Conservation (phyloP, 2,797 vertebrate genomes). For the Periophthalmus magnuspinnatus region DNA sequence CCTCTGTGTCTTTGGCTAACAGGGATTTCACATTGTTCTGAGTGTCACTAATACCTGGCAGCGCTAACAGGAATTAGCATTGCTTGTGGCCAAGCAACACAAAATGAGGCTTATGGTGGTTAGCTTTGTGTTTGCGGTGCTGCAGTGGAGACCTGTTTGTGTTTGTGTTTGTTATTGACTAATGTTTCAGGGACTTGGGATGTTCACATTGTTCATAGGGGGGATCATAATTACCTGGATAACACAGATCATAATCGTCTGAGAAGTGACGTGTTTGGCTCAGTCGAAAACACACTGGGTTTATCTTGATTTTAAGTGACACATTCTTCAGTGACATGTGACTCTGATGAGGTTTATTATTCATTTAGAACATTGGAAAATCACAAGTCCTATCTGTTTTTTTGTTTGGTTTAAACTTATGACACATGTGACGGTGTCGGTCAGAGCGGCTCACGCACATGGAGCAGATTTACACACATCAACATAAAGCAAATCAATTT, state of each 20-base stretch:
- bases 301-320: no score
- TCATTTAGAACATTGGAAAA: no score
- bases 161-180: constrained; percentile 63
- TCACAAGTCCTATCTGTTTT: no score
- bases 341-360: no score
- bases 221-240: no score
- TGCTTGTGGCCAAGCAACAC: constrained; percentile 54
- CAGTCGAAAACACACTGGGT: not conserved
- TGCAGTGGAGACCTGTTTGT: constrained; percentile 49
- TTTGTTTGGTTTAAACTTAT: no score
- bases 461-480: no score
- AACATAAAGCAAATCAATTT: no score
- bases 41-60: constrained; percentile 68
- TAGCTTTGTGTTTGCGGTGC: constrained; percentile 57
- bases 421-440: no score
- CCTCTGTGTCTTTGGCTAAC: constrained; percentile 51
- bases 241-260: no score
- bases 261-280: not conserved
- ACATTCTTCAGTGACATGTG: no score
- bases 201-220: constrained; percentile 54
- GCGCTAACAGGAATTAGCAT: constrained; percentile 56
- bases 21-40: constrained; percentile 68
- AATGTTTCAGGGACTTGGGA: constrained; percentile 48
- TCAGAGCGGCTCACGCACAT: no score
- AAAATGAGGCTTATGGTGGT: constrained; percentile 52